Conservation (phyloP, 2,888 invertebrate genomes). For the Pseudanteris insignis region DNA sequence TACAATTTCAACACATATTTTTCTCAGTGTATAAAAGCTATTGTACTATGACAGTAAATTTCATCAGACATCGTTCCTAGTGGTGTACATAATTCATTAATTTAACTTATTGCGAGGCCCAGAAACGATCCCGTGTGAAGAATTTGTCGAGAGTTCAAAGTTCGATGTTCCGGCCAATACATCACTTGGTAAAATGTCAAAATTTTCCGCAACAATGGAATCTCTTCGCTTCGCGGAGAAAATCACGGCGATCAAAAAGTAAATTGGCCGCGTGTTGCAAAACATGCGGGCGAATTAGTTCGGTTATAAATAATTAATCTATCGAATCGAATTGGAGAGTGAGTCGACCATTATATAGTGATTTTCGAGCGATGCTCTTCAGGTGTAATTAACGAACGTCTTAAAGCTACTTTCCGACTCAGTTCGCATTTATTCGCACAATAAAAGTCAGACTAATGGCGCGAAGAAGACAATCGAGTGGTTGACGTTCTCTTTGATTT, state of each 20-base stretch:
- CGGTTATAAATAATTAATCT: too few species aligned
- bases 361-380: constrained; percentile 3
- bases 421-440: constrained; percentile 8
- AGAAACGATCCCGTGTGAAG: too few species aligned
- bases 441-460: constrained; percentile 13
- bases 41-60: too few species aligned
- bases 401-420: not conserved
- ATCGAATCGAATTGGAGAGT: too few species aligned
- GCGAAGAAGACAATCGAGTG: constrained; percentile 19
- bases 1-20: too few species aligned
- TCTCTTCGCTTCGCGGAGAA: not conserved
- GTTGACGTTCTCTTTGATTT: constrained; percentile 25
- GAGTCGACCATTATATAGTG: not conserved
- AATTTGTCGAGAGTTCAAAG: not conserved
- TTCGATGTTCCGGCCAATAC: not conserved
- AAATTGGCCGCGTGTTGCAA: too few species aligned
- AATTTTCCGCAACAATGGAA: constrained; percentile 1
- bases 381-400: constrained; percentile 9
- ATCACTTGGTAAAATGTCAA: not conserved
- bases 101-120: too few species aligned
- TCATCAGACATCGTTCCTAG: too few species aligned
- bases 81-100: too few species aligned
- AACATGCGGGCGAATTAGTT: too few species aligned
- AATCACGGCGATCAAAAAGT: too few species aligned
- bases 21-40: too few species aligned